phyloP scores from a whole-genome alignment of 2,888 invertebrate genomes.

The Drosophila falleni region DNA sequence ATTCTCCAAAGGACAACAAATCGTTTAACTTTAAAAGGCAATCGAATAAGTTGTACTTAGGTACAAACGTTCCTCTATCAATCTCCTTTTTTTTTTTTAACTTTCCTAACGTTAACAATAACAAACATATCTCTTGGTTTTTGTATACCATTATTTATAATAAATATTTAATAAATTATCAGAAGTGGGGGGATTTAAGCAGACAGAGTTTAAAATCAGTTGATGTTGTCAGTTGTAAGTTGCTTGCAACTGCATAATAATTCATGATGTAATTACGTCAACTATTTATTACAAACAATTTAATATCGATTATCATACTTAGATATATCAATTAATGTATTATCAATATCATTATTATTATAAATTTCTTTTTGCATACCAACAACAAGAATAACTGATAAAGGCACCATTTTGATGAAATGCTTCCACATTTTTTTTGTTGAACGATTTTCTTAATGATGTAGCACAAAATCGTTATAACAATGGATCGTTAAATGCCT shows the following conservation, averaged over 20 bases:
- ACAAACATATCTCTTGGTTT: conserved; percentile 44
- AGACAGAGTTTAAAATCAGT: conserved; percentile 1
- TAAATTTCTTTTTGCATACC: conserved; percentile 30
- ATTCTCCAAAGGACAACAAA: conserved; percentile 48
- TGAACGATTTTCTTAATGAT: conserved; percentile 35
- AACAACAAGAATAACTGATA: conserved; percentile 82
- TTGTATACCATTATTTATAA: conserved; percentile 2
- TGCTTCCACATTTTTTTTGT: conserved; percentile 64
- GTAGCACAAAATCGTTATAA: conserved; percentile 31
- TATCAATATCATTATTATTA: conserved; percentile 15
- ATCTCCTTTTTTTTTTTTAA: neutral
- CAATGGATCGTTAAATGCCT: conserved; percentile 57
- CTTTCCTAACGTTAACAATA: conserved; percentile 44
- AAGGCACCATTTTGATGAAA: conserved; percentile 84
- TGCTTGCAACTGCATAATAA: conserved; percentile 40
- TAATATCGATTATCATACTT: conserved; percentile 20
- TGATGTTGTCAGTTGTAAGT: conserved; percentile 8
- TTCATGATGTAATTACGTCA: conserved; percentile 16
- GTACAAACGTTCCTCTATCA: conserved; percentile 27
- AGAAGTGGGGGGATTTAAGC: conserved; percentile 9
- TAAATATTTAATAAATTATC: conserved; percentile 22
- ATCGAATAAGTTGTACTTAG: conserved; percentile 56
- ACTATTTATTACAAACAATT: conserved; percentile 18
- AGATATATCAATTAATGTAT: conserved; percentile 33
- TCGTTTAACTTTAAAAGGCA: conserved; percentile 55